These are phyloP conservation scores for Heliconius melpomene DNA, from an alignment of 1,140 invertebrate species.

Conservation along the genomic window DNA sequence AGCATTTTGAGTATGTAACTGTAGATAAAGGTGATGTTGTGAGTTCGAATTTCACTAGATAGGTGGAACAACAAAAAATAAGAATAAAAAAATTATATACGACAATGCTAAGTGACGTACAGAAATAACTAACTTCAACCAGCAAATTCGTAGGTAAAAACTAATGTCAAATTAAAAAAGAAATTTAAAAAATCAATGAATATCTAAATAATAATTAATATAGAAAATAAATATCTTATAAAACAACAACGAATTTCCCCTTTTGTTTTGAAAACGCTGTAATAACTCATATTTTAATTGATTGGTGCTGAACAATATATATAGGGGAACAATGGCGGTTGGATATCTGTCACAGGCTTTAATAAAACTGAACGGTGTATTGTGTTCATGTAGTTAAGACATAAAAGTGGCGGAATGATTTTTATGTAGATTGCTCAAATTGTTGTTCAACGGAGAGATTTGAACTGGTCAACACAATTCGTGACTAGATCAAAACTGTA, in stretches of 20 bases:
- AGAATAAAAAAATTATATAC: too few species aligned
- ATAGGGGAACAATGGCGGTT: slow-evolving; percentile 2
- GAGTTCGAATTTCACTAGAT: too few species aligned
- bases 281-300: slow-evolving; percentile 26
- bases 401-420: background rate
- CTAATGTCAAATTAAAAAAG: too few species aligned
- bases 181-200: too few species aligned
- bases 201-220: background rate
- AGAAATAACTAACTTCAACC: too few species aligned
- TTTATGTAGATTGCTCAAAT: background rate
- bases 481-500: background rate
- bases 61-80: too few species aligned
- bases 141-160: too few species aligned
- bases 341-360: slow-evolving; percentile 21
- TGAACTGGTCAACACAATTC: too few species aligned
- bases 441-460: background rate
- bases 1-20: too few species aligned
- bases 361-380: slow-evolving; percentile 18
- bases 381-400: background rate
- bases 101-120: too few species aligned
- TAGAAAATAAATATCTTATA: background rate
- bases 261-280: background rate
- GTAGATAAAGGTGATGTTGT: too few species aligned
- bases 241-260: background rate
- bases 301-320: slow-evolving; percentile 23